Evolutionary conservation across 2,888 invertebrate species (phyloP).

Genomic region (Brachyopa scutellaris): DNA sequence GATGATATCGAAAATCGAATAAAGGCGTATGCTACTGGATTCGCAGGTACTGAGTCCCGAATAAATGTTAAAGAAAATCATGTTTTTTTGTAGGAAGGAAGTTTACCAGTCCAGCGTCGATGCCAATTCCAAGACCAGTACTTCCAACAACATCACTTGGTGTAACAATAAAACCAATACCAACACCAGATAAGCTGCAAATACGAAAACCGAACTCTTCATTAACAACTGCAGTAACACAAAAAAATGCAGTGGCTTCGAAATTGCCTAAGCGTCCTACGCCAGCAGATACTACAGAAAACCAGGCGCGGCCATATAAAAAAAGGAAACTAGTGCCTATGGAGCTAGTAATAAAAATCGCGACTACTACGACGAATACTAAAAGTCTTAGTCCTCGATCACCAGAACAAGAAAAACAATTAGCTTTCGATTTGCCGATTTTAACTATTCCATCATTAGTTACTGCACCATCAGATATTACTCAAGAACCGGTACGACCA

Average conservation of each 20-base stretch:
- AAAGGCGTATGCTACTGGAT: slow-evolving; percentile 78
- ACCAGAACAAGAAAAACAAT: too few relatives aligned
- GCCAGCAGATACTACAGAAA: too few relatives aligned
- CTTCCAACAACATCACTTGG: slow-evolving; percentile 49
- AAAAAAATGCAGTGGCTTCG: neutral
- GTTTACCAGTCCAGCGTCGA: neutral
- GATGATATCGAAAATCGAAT: slow-evolving; percentile 77
- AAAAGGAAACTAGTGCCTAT: too few relatives aligned
- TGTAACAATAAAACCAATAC: slow-evolving; percentile 37
- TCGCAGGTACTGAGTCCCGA: slow-evolving; percentile 79
- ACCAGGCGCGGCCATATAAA: too few relatives aligned
- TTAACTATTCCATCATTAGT: neutral
- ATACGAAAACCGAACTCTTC: neutral
- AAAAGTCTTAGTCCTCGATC: neutral
- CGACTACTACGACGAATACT: neutral
- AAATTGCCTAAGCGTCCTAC: neutral
- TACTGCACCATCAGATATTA: neutral
- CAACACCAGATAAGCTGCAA: neutral
- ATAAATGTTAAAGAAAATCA: slow-evolving; percentile 78
- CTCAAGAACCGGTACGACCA: neutral
- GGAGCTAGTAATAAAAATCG: too few relatives aligned
- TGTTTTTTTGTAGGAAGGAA: slow-evolving; percentile 63
- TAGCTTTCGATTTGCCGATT: too few relatives aligned
- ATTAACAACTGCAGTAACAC: neutral
- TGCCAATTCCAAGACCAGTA: too few relatives aligned